These are phyloP conservation scores for Harpalus rubripes DNA, from an alignment of 2,888 invertebrate genomes.

Conservation along the genomic window DNA sequence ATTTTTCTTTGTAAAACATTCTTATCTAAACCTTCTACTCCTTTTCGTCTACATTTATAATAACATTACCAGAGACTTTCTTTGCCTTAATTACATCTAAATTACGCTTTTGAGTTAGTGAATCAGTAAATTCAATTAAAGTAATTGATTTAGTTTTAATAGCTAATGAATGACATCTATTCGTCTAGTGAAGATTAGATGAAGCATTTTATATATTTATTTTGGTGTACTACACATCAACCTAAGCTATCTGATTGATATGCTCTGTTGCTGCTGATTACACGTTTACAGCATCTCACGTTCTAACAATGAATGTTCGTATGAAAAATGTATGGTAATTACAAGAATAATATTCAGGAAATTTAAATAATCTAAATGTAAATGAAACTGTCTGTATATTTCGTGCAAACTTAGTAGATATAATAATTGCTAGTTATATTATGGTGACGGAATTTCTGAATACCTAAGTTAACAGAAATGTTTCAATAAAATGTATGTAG, in stretches of 20 bases:
- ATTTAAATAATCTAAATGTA: too few relatives aligned
- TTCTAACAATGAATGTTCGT: too few relatives aligned
- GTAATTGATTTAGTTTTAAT: slow-evolving; percentile 7
- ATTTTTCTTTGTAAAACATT: not conserved
- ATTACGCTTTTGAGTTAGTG: not conserved
- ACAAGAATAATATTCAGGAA: too few relatives aligned
- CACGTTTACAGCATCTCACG: too few relatives aligned
- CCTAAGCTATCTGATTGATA: not conserved
- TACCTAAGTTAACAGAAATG: too few relatives aligned
- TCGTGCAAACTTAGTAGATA: too few relatives aligned
- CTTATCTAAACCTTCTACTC: not conserved
- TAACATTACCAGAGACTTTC: not conserved
- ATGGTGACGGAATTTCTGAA: too few relatives aligned
- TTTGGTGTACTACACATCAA: not conserved
- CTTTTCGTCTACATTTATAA: not conserved
- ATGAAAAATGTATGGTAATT: too few relatives aligned
- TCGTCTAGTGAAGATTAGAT: not conserved
- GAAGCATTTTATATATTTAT: not conserved
- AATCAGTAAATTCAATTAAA: slow-evolving; percentile 1
- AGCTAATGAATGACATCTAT: not conserved
- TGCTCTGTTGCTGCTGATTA: too few relatives aligned
- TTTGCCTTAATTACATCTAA: not conserved
- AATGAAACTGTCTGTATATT: too few relatives aligned
- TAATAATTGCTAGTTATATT: too few relatives aligned
- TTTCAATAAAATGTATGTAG: too few relatives aligned